Evolutionary conservation across 2,888 invertebrate species (phyloP).

Genomic region (Andrena flavipes): DNA sequence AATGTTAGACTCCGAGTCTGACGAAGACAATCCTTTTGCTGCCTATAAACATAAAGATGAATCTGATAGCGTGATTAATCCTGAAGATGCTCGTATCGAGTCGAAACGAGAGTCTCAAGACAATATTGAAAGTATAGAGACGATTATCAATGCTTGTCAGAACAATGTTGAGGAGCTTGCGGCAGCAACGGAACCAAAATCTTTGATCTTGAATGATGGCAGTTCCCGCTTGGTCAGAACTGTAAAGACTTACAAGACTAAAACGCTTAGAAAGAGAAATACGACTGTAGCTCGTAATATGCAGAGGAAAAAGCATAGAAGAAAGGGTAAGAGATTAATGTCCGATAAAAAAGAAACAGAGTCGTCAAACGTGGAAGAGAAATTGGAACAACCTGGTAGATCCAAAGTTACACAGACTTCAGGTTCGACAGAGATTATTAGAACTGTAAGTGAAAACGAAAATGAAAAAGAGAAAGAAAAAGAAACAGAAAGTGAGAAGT

Average conservation of each 20-base stretch:
- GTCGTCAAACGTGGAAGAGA: neutral
- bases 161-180: neutral
- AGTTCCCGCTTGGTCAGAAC: neutral
- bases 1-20: conserved; percentile 77
- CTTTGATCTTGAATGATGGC: neutral
- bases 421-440: neutral
- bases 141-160: neutral
- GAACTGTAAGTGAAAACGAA: neutral
- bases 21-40: conserved; percentile 79
- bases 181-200: neutral
- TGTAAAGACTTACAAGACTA: conserved; percentile 1
- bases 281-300: neutral
- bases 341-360: neutral
- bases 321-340: neutral
- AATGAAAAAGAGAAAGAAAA: neutral
- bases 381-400: neutral
- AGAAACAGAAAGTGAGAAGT: neutral
- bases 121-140: neutral
- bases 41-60: conserved; percentile 73
- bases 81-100: neutral
- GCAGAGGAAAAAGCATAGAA: conserved; percentile 14
- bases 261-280: neutral
- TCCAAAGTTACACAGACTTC: neutral
- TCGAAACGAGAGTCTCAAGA: conserved; percentile 6
- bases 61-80: conserved; percentile 13